Evolutionary conservation across 2,113 vertebrate species (phyloP), one percentile per base, ranked within the genome.

Genomic region (Sclerurus mexicanus): DNA sequence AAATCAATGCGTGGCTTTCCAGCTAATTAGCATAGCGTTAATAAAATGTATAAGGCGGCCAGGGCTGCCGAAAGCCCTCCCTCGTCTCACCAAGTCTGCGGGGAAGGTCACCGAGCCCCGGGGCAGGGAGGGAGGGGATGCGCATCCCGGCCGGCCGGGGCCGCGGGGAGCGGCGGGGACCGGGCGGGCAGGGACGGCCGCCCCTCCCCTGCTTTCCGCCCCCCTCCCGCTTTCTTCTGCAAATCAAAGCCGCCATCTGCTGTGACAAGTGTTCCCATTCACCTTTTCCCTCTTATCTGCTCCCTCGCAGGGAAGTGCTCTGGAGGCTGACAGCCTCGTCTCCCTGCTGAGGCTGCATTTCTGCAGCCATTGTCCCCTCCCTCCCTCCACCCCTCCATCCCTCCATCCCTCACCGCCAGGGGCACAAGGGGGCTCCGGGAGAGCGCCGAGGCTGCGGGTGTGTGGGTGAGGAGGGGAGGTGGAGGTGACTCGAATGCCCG

Each of bases 221-320:
- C 24, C 33, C 28, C 19, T 47, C 53, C 19, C 10, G 10, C 58
- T 93, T 94, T 86, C 79, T 73, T 93, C 93, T 96, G 93, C 97
- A 97, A 98, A 98, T 99, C 98, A 97, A 97, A 97, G 47, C 64
- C 89, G 90, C 96, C 98, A 98, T 98, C 98, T 98, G 97, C 97
- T 67, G 90, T 97, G 98, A 98, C 98, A 98, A 98, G 98, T 98
- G 98, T 98, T 98, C 97, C 97, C 97, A 98, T 98, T 99, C 98
- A 99, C 98, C 98, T 98, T 98, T 98, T 97, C 96, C 92, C 88
- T 97, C 98, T 99, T 99, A 99, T 98, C 98, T 98, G 89, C 97
- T 96, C 97, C 97, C 97, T 96, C 88, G 96, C 98, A 98, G 98
- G 95, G 96, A 97, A 98, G 96, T 86, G 97, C 97, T 97, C 95